Evolutionary conservation across 2,888 invertebrate genomes (phyloP).

Genomic region (Cephus spinipes): DNA sequence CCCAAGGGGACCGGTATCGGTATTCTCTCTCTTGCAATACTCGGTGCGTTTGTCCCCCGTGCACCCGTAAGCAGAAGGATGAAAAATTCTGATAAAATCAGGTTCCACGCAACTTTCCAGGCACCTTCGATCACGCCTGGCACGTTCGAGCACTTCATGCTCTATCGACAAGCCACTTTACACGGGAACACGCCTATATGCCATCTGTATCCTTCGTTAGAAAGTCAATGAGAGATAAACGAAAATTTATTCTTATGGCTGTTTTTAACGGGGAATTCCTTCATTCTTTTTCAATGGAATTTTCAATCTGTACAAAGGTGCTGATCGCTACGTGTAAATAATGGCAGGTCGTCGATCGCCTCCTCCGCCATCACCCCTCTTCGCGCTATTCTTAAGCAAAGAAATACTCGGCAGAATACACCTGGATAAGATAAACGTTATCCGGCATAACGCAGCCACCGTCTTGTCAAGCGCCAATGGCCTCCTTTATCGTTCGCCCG

Average conservation of each 20-base stretch:
- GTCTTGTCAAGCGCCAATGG: background rate
- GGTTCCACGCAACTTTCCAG: background rate
- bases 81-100: background rate
- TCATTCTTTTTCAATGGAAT: background rate
- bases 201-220: background rate
- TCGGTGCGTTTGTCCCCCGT: background rate
- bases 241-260: background rate
- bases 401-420: conserved; percentile 8
- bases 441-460: conserved; percentile 14
- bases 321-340: background rate
- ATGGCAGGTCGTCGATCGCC: background rate
- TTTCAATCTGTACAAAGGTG: background rate
- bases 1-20: background rate
- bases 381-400: background rate
- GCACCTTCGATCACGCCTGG: background rate
- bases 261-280: background rate
- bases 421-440: conserved; percentile 33
- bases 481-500: background rate
- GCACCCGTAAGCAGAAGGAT: background rate
- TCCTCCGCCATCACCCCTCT: background rate
- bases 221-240: background rate
- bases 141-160: background rate
- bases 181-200: background rate
- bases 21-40: background rate
- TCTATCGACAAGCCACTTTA: background rate